Conservation (phyloP, 2,888 invertebrate genomes). For the Caenorhabditis sp. region DNA sequence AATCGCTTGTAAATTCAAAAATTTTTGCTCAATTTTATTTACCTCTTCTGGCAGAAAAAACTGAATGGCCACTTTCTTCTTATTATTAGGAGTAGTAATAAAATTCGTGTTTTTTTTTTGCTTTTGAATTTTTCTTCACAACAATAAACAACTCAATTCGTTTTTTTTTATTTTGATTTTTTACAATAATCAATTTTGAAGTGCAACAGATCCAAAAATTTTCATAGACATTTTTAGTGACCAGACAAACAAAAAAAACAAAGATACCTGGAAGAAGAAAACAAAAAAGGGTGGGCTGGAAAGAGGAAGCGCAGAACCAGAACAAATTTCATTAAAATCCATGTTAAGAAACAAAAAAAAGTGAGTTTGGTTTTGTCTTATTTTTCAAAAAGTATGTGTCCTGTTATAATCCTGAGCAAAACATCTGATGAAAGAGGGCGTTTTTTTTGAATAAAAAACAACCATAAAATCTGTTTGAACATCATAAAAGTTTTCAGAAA, state of each 20-base stretch:
- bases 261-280: neutral
- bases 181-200: neutral
- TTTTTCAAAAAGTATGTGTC: too few species aligned
- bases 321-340: neutral
- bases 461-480: neutral
- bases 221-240: too few species aligned
- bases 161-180: neutral
- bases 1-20: conserved; percentile 21
- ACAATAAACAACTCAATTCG: neutral
- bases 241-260: too few species aligned
- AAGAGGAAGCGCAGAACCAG: neutral
- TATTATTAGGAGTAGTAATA: conserved; percentile 1
- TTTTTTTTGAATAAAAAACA: neutral
- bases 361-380: neutral
- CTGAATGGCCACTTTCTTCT: neutral
- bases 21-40: conserved; percentile 5
- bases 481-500: neutral
- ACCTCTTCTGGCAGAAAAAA: neutral
- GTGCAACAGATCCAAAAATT: too few species aligned
- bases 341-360: neutral
- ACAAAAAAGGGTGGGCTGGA: neutral
- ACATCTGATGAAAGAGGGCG: neutral
- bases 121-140: neutral
- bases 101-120: neutral
- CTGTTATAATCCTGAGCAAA: neutral